These are phyloP conservation scores for Hypomecis punctinalis DNA, from an alignment of 2,888 invertebrate species.

Conservation along the genomic window DNA sequence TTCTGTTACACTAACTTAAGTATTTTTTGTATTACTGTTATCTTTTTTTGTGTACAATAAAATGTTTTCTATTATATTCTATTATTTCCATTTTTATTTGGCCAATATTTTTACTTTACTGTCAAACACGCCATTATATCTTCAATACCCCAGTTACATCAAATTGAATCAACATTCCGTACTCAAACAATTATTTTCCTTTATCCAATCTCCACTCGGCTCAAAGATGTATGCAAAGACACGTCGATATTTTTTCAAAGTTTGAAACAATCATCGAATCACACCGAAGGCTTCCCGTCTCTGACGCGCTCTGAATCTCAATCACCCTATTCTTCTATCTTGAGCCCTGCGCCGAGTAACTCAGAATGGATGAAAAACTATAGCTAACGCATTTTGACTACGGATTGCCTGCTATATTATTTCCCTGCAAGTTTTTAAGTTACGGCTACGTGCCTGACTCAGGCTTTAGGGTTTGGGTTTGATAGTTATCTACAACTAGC, in stretches of 20 bases:
- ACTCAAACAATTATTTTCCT: background rate
- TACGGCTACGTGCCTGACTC: conserved; percentile 12
- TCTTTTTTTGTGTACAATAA: too few relatives aligned
- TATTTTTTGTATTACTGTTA: too few relatives aligned
- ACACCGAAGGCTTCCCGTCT: conserved; percentile 27
- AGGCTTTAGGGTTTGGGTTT: background rate
- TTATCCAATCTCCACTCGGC: background rate
- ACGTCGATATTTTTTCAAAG: conserved; percentile 34
- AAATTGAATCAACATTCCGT: too few relatives aligned
- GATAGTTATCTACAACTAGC: background rate
- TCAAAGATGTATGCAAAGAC: conserved; percentile 1
- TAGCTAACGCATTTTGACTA: conserved; percentile 38
- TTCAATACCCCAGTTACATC: too few relatives aligned
- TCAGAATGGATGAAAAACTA: conserved; percentile 41
- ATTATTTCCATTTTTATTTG: too few relatives aligned
- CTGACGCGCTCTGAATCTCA: conserved; percentile 44
- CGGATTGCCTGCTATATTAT: conserved; percentile 35
- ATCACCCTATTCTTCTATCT: conserved; percentile 42
- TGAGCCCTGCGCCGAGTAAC: conserved; percentile 35
- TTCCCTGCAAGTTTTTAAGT: conserved; percentile 20
- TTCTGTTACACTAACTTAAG: too few relatives aligned
- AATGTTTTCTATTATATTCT: too few relatives aligned
- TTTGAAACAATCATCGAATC: conserved; percentile 43
- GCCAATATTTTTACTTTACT: too few relatives aligned
- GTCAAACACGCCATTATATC: too few relatives aligned